Evolutionary conservation across 2,888 invertebrate species (phyloP), one percentile per base, ranked within the genome.

Genomic region (Odontocerum albicorne): DNA sequence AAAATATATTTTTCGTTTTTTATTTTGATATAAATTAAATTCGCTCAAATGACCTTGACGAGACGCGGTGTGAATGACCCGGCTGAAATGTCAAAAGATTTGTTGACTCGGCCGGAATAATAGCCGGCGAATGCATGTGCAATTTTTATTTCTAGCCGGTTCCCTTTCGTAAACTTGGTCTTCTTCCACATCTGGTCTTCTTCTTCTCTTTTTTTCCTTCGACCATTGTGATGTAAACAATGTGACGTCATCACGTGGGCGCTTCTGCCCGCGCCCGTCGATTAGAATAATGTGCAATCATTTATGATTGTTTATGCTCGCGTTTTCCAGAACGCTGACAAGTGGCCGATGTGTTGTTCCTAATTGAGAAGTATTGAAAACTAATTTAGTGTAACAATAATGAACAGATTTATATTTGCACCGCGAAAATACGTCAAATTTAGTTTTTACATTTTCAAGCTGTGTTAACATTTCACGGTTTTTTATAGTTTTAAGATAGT

Each of bases 21-120:
- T 35, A 47, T 47, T 47, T 47, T 36, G 35, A 35, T 47, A 47
- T 36, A 21, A 36, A 47, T 47, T 27, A 36, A 36, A 36, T 47
- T 47, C 51, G 27, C 32, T 16, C 51, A 36, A 15, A 27, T 43
- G 53, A 57, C 57, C 57, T 57, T 57, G 52, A 21, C 33, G 21
- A 53, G 50, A 31, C 47, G 52, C 36, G 19, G 49, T 36, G 57
- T 49, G 51, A 57, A 44, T 42, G 53, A 53, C 57, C 57, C 32
- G 53, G 31, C n/a, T n/a, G 43, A 53, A 52, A 57, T 53, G 57
- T 57, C 57, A 57, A 53, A 44, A 49, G 57, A 49, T 57, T 53
- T 49, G 57, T 53, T 53, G 49, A 47, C 43, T 46, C 46, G 15
- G 35, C 12, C 35, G 43, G 42, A 33, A 40, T 49, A 40, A 16